Evolutionary conservation across 2,888 invertebrate genomes (phyloP).

Genomic region (Apamea crenata): DNA sequence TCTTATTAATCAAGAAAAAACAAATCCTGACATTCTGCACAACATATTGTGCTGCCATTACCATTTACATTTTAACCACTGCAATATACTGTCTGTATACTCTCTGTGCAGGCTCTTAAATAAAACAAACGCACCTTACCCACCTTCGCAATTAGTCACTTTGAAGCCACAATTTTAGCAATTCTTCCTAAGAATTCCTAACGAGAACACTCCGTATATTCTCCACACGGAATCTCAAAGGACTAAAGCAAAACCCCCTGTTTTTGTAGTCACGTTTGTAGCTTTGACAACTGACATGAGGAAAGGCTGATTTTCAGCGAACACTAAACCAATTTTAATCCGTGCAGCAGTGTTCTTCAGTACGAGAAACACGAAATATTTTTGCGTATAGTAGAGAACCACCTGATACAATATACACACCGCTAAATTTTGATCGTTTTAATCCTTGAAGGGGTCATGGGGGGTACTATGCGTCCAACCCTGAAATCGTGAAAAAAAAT

Average conservation of each 20-base stretch:
- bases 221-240: slow-evolving; percentile 30
- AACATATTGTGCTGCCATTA: background rate
- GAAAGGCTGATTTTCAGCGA: background rate
- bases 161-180: slow-evolving; percentile 9
- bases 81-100: background rate
- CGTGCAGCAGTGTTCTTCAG: background rate
- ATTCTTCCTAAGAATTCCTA: slow-evolving; percentile 29
- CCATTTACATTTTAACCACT: background rate
- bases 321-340: slow-evolving; percentile 16
- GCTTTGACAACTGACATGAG: slow-evolving; percentile 22
- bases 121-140: background rate
- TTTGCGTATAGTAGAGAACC: background rate
- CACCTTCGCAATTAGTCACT: slow-evolving; percentile 7
- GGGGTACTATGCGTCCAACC: too few species aligned
- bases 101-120: too few species aligned
- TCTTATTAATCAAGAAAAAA: too few species aligned
- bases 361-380: background rate
- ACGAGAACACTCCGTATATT: slow-evolving; percentile 15
- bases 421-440: too few species aligned
- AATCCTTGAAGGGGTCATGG: too few species aligned
- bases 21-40: too few species aligned
- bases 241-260: slow-evolving; percentile 8
- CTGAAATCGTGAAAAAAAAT: too few species aligned
- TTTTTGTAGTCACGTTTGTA: slow-evolving; percentile 13
- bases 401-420: too few species aligned